phyloP scores from a whole-genome alignment of 1,140 invertebrate genomes.

The Mizuhopecten yessoensis region DNA sequence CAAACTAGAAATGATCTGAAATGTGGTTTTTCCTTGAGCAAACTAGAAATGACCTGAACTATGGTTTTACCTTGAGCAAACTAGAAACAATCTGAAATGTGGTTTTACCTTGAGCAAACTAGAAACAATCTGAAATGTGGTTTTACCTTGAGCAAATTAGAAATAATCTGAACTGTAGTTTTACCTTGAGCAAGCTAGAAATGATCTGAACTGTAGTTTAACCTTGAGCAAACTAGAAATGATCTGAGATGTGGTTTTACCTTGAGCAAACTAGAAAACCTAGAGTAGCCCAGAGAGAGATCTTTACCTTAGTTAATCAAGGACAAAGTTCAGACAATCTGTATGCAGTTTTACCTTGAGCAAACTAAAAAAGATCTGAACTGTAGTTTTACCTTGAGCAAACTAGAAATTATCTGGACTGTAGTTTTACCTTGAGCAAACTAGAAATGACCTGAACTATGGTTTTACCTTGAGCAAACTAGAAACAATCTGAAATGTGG shows the following conservation, averaged over 20 bases:
- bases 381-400: too few relatives aligned
- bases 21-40: conserved; percentile 94
- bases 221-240: conserved; percentile 94
- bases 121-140: conserved; percentile 93
- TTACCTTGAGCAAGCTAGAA: conserved; percentile 93
- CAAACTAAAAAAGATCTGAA: too few relatives aligned
- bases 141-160: conserved; percentile 93
- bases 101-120: conserved; percentile 93
- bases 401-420: too few relatives aligned
- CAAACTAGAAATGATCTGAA: conserved; percentile 92
- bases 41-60: conserved; percentile 92
- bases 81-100: conserved; percentile 93
- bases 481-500: too few relatives aligned
- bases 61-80: conserved; percentile 93
- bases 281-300: too few relatives aligned
- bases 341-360: too few relatives aligned
- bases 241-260: conserved; percentile 92
- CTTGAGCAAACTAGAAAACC: conserved; percentile 94
- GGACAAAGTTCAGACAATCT: too few relatives aligned
- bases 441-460: too few relatives aligned
- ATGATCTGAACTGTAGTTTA: conserved; percentile 93
- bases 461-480: too few relatives aligned
- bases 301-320: too few relatives aligned
- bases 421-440: too few relatives aligned
- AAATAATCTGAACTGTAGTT: conserved; percentile 93